These are phyloP conservation scores for Notoglanidium macrostoma DNA, from an alignment of 2,797 vertebrate genomes.

Conservation along the genomic window DNA sequence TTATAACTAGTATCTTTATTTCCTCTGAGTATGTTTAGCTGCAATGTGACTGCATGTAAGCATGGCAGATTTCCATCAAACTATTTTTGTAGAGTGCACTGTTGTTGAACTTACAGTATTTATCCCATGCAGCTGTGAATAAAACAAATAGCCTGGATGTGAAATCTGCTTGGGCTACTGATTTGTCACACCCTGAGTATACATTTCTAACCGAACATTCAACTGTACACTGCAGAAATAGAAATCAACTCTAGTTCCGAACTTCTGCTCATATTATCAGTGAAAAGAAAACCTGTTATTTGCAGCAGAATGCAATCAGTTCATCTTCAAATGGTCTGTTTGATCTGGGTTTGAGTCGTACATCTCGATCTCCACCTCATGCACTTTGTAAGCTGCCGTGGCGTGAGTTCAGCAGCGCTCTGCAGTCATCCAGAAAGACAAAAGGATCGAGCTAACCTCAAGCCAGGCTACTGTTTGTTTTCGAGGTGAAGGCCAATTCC, in stretches of 20 bases:
- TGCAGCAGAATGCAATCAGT: neutral
- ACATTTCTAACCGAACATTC: neutral
- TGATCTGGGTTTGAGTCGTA: neutral
- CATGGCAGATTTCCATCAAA: neutral
- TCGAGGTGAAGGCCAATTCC: constrained; percentile 32
- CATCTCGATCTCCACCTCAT: constrained; percentile 5
- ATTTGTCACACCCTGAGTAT: neutral
- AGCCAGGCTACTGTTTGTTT: constrained; percentile 42
- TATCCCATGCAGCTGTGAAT: neutral
- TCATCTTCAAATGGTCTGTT: neutral
- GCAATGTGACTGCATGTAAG: neutral
- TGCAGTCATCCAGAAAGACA: constrained; percentile 47
- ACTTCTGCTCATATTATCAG: too few relatives aligned
- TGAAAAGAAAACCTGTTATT: neutral
- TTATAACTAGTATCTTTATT: neutral
- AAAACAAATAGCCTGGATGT: neutral
- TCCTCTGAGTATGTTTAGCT: neutral
- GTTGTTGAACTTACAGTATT: neutral
- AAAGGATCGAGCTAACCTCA: constrained; percentile 39
- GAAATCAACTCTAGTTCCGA: too few relatives aligned
- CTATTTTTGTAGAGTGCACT: neutral
- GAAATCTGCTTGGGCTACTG: neutral
- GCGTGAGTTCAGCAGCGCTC: constrained; percentile 43
- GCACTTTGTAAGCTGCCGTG: constrained; percentile 10
- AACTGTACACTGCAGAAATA: neutral